Conservation (phyloP, 2,888 invertebrate species). For the Lasioglossum villosulum region DNA sequence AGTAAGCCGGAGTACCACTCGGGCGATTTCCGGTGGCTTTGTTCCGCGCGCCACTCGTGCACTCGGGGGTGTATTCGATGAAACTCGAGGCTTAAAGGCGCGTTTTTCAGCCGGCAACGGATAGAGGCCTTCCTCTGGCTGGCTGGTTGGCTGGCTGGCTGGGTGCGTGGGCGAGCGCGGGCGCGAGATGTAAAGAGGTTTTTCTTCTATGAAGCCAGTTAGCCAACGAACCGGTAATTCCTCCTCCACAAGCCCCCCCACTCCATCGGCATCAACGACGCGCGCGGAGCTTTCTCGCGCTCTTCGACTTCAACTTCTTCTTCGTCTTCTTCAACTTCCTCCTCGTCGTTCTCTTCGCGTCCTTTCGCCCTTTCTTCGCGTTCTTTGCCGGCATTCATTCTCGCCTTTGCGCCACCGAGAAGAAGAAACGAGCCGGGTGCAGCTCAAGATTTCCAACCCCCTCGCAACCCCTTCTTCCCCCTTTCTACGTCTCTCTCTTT, state of each 20-base stretch:
- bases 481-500: conserved; percentile 9
- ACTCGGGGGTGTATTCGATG: conserved; percentile 66
- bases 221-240: conserved; percentile 67
- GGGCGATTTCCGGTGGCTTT: conserved; percentile 72
- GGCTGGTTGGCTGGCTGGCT: conserved; percentile 2
- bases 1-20: conserved; percentile 66
- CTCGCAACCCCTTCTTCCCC: not conserved
- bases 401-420: conserved; percentile 71
- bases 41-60: conserved; percentile 67
- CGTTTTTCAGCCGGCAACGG: conserved; percentile 55
- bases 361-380: conserved; percentile 17
- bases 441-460: conserved; percentile 66
- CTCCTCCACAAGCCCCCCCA: conserved; percentile 35
- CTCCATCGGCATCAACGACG: conserved; percentile 40
- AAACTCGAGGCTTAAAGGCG: conserved; percentile 64
- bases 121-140: conserved; percentile 13
- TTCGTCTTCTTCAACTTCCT: conserved; percentile 4
- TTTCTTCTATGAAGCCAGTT: conserved; percentile 74
- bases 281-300: conserved; percentile 16
- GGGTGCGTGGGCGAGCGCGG: conserved; percentile 41
- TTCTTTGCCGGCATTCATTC: conserved; percentile 73
- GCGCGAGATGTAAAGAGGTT: conserved; percentile 66
- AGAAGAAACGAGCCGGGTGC: conserved; percentile 70
- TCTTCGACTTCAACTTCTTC: conserved; percentile 40
- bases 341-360: conserved; percentile 9